Evolutionary conservation across 92 coral and sea anemone species (phyloP).

Genomic region (Desmophyllum pertusum): DNA sequence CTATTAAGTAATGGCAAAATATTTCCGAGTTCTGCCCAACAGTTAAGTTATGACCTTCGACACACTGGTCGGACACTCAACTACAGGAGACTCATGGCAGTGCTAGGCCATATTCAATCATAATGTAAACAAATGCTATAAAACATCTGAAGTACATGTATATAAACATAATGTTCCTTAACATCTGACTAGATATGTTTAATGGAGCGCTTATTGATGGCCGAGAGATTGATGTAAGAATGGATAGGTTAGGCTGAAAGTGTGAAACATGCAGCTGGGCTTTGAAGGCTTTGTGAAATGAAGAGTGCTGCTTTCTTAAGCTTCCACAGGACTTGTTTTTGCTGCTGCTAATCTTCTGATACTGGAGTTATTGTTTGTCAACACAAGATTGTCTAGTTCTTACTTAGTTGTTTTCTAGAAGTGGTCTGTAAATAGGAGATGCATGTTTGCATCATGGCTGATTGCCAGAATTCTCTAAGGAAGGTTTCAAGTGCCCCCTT

Average conservation of each 20-base stretch:
- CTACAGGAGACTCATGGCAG: neutral
- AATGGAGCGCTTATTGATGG: slow-evolving; percentile 89
- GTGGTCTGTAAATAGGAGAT: neutral
- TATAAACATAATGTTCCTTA: too few species aligned
- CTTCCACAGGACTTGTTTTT: neutral
- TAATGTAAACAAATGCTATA: too few species aligned
- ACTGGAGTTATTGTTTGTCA: neutral
- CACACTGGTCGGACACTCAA: too few species aligned
- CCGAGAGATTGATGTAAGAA: slow-evolving; percentile 92
- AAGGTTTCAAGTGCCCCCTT: neutral
- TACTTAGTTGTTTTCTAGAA: neutral
- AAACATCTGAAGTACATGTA: too few species aligned
- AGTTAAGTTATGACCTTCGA: too few species aligned
- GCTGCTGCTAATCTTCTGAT: neutral
- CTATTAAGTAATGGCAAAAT: too few species aligned
- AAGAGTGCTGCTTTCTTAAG: neutral
- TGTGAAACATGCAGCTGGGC: neutral
- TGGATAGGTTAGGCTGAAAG: slow-evolving; percentile 91
- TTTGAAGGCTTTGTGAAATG: neutral
- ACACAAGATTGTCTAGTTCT: neutral
- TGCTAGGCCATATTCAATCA: too few species aligned
- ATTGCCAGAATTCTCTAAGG: neutral
- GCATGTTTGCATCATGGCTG: neutral
- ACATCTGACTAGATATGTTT: slow-evolving; percentile 67
- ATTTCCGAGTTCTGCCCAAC: too few species aligned